These are phyloP conservation scores for Zaprionus kolodkinae DNA, from an alignment of 1,140 invertebrate genomes.

Conservation along the genomic window DNA sequence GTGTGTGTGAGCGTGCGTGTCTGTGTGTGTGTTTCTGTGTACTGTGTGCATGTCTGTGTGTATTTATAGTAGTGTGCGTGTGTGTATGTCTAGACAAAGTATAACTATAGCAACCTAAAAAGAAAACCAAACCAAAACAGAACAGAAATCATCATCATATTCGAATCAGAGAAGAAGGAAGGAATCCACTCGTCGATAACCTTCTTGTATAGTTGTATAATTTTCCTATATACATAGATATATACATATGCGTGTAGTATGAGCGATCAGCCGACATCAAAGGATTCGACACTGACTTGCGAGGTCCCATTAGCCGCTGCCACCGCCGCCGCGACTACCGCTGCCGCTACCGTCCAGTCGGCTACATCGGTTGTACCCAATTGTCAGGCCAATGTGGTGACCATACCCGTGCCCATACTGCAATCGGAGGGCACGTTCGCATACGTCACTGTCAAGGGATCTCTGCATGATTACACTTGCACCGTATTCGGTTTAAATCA, in stretches of 20 bases:
- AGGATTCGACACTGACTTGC: conserved; percentile 63
- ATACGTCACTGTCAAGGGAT: conserved; percentile 91
- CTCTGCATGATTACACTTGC: conserved; percentile 89
- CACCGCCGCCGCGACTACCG: conserved; percentile 10
- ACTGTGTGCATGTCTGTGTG: conserved; percentile 28
- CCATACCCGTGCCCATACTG: conserved; percentile 82
- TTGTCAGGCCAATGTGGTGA: conserved; percentile 73
- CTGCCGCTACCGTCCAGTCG: conserved; percentile 46
- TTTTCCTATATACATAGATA: conserved; percentile 9
- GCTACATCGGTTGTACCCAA: conserved; percentile 40
- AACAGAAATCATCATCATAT: conserved; percentile 11
- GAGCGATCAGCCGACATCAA: conserved; percentile 59
- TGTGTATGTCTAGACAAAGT: conserved; percentile 17
- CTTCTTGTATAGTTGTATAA: neutral
- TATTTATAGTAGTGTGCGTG: conserved; percentile 32
- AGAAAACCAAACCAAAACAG: conserved; percentile 36
- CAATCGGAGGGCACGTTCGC: conserved; percentile 85
- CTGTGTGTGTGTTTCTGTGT: neutral
- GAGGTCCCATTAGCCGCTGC: conserved; percentile 43
- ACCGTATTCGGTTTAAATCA: conserved; percentile 89
- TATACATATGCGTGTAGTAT: conserved; percentile 54
- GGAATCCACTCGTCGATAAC: neutral
- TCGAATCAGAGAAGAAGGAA: conserved; percentile 7
- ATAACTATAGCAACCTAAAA: conserved; percentile 71
- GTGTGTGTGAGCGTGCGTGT: neutral